phyloP scores from a whole-genome alignment of 2,888 invertebrate genomes.

The Hydropsyche betteni region DNA sequence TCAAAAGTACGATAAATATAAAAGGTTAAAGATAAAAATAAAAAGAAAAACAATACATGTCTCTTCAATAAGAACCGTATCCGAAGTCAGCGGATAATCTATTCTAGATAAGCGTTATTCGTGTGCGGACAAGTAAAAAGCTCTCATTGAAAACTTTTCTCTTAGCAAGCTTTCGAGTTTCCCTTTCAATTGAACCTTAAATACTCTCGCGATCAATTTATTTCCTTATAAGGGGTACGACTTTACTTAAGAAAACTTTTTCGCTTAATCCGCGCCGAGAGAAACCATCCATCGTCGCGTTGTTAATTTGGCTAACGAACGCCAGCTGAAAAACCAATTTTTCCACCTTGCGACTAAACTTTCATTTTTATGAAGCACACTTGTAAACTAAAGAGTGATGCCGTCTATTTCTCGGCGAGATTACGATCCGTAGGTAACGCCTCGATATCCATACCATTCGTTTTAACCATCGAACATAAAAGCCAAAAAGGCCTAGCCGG shows the following conservation, averaged over 20 bases:
- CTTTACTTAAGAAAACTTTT: slow-evolving; percentile 21
- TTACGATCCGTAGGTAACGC: slow-evolving; percentile 33
- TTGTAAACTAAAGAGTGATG: background rate
- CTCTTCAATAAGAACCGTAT: background rate
- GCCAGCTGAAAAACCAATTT: background rate
- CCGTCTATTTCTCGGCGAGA: slow-evolving; percentile 9
- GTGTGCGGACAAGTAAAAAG: slow-evolving; percentile 23
- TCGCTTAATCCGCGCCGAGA: slow-evolving; percentile 5
- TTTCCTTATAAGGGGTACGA: slow-evolving; percentile 26
- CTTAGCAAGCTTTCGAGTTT: slow-evolving; percentile 34
- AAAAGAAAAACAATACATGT: background rate
- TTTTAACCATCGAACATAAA: slow-evolving; percentile 43
- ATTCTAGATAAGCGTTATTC: slow-evolving; percentile 17
- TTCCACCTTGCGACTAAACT: background rate
- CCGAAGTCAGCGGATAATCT: background rate
- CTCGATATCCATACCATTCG: slow-evolving; percentile 37
- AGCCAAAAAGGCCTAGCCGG: slow-evolving; percentile 32
- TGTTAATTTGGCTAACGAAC: slow-evolving; percentile 21
- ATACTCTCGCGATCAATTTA: slow-evolving; percentile 26
- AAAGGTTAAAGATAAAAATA: background rate
- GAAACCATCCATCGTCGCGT: slow-evolving; percentile 21
- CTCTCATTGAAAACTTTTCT: slow-evolving; percentile 35
- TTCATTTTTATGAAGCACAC: no score
- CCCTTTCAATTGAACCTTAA: slow-evolving; percentile 34
- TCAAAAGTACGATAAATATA: background rate